Conservation (phyloP, 2,113 vertebrate genomes). For the Zosterops lateralis region DNA sequence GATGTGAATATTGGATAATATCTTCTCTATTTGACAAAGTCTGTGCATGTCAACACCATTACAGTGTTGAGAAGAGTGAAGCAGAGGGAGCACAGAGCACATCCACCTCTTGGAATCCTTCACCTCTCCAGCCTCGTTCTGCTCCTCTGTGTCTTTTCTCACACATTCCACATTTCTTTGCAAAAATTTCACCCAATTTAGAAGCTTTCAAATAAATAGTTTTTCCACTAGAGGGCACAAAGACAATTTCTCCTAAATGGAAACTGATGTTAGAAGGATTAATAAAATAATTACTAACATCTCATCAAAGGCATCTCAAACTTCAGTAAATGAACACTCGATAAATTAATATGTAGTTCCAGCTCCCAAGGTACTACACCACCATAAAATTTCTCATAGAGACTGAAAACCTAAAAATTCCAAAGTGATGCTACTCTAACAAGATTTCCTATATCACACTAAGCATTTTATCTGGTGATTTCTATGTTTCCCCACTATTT, state of each 20-base stretch:
- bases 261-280: not conserved
- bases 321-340: not conserved
- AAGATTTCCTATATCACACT: not conserved
- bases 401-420: not conserved
- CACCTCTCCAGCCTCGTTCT: not conserved
- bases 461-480: not conserved
- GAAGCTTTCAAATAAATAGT: not conserved
- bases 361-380: not conserved
- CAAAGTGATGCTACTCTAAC: not conserved
- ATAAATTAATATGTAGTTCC: not conserved
- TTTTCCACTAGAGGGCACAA: constrained; percentile 67
- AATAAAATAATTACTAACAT: not conserved
- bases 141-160: not conserved
- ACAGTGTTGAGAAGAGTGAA: not conserved
- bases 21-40: not conserved
- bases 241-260: constrained; percentile 16
- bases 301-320: not conserved
- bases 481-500: not conserved
- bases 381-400: not conserved
- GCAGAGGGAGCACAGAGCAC: not conserved
- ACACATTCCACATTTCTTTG: not conserved
- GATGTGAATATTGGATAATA: not conserved
- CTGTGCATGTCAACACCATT: not conserved
- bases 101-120: rapidly evolving
- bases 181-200: not conserved